Evolutionary conservation across 2,888 invertebrate genomes (phyloP), one percentile per base, ranked within the genome.

Genomic region (Thyatira batis): DNA sequence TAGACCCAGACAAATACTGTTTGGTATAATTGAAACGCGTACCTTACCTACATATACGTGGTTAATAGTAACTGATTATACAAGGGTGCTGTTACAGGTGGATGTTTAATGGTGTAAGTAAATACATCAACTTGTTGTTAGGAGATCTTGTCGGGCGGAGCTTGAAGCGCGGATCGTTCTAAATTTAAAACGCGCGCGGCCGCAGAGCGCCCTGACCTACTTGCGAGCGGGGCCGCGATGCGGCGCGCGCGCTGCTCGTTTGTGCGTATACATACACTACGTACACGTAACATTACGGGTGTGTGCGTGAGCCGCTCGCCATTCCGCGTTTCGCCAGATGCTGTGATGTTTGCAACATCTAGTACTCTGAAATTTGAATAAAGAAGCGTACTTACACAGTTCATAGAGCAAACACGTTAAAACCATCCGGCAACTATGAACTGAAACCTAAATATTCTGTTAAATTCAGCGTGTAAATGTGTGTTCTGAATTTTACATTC

Each of bases 171-270:
- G 80, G 86, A 89, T 91, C 86, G 88, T 85, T 91, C 91, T 91
- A 91, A 90, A 90, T 90, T 90, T 91, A 91, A 87, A 91, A 87
- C 88, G 85, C 88, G 88, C 89, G 84, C 90, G 87, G 89, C 89
- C 89, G 85, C 90, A 87, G 79, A 86, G 84, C 91, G 89, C 91
- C 91, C 89, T 91, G 91, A 91, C 91, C 91, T 89, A 91, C 84
- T 90, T 91, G 89, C 85, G 76, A 84, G 89, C 89, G 89, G 90
- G 89, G 90, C 89, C 89, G 85, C 89, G 91, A 85, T 89, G 90
- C 90, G 90, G 89, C 88, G 89, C 89, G 87, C 85, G 87, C 89
- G 87, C 86, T 73, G 73, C 67, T 71, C 73, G 77, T 73, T 73
- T 82, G 82, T 83, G 84, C 82, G 84, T 85, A 80, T 73, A 71